phyloP scores from a whole-genome alignment of 2,888 invertebrate genomes.

The Neuroscelio doddi region DNA sequence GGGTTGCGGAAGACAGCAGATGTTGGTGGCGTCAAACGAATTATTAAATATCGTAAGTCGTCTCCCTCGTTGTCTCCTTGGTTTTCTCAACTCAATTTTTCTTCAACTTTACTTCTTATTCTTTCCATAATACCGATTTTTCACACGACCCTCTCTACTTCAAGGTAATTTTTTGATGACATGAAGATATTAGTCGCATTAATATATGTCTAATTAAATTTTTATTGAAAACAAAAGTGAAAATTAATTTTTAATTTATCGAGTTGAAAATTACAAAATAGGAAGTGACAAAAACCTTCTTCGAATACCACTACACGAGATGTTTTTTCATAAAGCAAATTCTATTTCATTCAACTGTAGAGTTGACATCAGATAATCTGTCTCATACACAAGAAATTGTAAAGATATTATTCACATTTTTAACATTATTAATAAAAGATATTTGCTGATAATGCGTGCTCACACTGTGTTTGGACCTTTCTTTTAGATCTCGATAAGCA shows the following conservation, averaged over 20 bases:
- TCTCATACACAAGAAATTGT: slow-evolving; percentile 34
- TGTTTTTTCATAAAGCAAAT: no score
- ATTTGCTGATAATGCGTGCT: slow-evolving; percentile 28
- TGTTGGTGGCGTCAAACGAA: slow-evolving; percentile 67
- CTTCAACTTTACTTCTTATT: slow-evolving; percentile 35
- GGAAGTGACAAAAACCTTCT: no score
- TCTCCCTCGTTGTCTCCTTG: slow-evolving; percentile 34
- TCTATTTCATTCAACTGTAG: slow-evolving; percentile 27
- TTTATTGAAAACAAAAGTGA: no score
- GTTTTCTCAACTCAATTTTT: slow-evolving; percentile 27
- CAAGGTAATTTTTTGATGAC: no score
- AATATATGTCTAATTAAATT: no score
- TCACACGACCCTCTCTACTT: not conserved
- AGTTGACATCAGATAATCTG: slow-evolving; percentile 31
- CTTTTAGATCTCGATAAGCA: slow-evolving; percentile 37
- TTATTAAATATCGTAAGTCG: slow-evolving; percentile 68
- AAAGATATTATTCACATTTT: slow-evolving; percentile 44
- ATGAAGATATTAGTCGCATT: no score
- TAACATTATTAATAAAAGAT: slow-evolving; percentile 35
- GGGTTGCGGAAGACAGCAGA: slow-evolving; percentile 63
- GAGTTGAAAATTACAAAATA: no score
- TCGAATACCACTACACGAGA: no score
- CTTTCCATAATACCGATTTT: not conserved
- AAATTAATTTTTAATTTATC: not conserved
- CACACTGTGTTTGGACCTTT: slow-evolving; percentile 7